A percentile compares a stretch with the other conserved stretches of the same genome.
Conservation (phyloP, 2,797 vertebrate genomes). For the Neosilurus mollespiculum region DNA sequence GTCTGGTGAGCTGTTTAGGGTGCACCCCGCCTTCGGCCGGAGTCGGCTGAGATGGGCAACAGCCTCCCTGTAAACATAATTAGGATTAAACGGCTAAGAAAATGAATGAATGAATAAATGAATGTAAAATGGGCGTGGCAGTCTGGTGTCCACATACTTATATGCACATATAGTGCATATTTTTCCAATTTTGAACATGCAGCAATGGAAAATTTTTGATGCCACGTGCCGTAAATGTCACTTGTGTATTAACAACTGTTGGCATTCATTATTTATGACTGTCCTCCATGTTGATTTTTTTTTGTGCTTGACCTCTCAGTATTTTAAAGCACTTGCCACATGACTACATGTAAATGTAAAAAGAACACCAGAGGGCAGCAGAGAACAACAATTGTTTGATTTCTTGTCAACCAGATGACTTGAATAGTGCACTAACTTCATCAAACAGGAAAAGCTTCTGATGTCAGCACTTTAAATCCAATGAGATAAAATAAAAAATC, state of each 20-base stretch:
- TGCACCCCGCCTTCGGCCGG: too few species aligned
- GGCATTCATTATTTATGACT: too few species aligned
- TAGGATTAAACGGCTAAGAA: too few species aligned
- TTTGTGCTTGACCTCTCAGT: too few species aligned
- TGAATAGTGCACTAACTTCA: background rate
- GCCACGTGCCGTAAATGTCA: background rate
- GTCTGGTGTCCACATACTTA: background rate
- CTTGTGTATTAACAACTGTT: too few species aligned
- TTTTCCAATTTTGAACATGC: background rate
- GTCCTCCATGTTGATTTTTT: too few species aligned
- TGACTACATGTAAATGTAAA: background rate
- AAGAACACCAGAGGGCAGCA: constrained; percentile 46
- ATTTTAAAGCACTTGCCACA: background rate
- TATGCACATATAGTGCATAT: too few species aligned
- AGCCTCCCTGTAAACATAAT: too few species aligned
- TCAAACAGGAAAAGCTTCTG: background rate
- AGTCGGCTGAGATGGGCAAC: too few species aligned
- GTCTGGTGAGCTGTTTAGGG: too few species aligned
- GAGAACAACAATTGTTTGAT: background rate
- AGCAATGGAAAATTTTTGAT: background rate
- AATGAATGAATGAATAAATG: too few species aligned
- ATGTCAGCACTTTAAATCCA: background rate
- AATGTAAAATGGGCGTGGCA: background rate
- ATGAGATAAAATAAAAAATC: background rate
- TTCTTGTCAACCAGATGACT: background rate